Percentiles rank a stretch among this genome's conserved stretches.
Conservation (phyloP, 1,140 invertebrate genomes). For the Lucilia sericata region DNA sequence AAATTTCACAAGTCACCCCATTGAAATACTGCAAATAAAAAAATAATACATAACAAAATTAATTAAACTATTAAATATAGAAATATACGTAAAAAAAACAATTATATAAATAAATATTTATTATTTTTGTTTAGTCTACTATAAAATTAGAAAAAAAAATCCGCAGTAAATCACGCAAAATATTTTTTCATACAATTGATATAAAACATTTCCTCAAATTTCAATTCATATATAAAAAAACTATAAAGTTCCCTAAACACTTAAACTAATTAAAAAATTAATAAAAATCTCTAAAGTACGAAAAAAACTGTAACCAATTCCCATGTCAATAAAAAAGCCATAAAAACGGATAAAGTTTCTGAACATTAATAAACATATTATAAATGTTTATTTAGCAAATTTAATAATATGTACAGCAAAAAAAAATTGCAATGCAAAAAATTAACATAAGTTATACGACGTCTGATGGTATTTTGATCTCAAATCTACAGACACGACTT, state of each 20-base stretch:
- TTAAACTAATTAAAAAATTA: not conserved
- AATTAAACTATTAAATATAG: not conserved
- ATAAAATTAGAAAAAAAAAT: not conserved
- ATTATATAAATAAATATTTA: not conserved
- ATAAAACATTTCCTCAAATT: not conserved
- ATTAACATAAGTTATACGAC: no score
- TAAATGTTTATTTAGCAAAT: slow-evolving; percentile 17
- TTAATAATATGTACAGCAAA: not conserved
- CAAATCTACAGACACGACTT: no score
- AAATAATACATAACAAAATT: slow-evolving; percentile 33
- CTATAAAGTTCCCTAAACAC: not conserved
- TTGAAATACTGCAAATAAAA: slow-evolving; percentile 64
- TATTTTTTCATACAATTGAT: not conserved
- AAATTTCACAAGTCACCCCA: slow-evolving; percentile 67
- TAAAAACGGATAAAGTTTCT: not conserved
- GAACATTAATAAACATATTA: not conserved
- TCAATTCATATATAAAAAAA: not conserved
- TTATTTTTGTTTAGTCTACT: not conserved
- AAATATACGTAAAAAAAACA: not conserved
- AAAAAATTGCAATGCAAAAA: no score
- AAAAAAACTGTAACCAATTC: not conserved
- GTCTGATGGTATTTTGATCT: no score
- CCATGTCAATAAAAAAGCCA: not conserved
- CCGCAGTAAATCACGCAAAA: not conserved
- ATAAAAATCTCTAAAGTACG: no score